Evolutionary conservation across 2,113 vertebrate species (phyloP), one percentile per base, ranked within the genome.

Genomic region (Pteruthius melanotis): DNA sequence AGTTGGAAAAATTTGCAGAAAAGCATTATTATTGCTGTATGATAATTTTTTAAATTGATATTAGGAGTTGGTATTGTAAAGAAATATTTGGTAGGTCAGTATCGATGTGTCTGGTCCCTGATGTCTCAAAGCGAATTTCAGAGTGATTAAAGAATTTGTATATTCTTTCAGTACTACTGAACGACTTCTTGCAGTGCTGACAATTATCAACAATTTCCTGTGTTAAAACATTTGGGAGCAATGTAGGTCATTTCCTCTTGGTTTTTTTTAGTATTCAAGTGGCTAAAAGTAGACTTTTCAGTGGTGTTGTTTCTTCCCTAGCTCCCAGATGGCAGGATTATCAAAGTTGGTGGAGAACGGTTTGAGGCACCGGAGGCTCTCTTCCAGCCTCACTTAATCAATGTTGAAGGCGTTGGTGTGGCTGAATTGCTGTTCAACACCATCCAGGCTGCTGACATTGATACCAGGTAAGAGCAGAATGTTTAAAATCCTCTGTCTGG

Each of bases 351-450:
- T 93, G 99, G 99, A 80, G 99, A 99, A 97, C 98, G 99, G 71
- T 99, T 99, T 68, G 99, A 99, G 98, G 99, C 99, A 69, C 99
- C 99, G 0, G 99, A 99, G 97, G 99, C 99, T 91, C 98, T 99
- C 76, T 99, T 99, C 98, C 99, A 99, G 97, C 99, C 99, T 94
- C 99, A 99, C 95, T 98, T 99, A 98, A 99, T 99, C 98, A 99
- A 99, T 8, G 99, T 99, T 9, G 99, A 99, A 96, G 99, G 99
- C 6, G 99, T 99, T 31, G 99, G 99, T 83, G 99, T 99, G 96
- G 99, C 99, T 21, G 99, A 99, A 83, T 96, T 99, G 94, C 98
- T 99, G 95, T 99, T 99, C 96, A 99, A 99, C 98, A 99, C 99
- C 97, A 99, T 99, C 96, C 99, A 99, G 78, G 99, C 99, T 1